Evolutionary conservation across 2,797 vertebrate genomes (phyloP).

Genomic region (Parauchenoglanis punctatus): DNA sequence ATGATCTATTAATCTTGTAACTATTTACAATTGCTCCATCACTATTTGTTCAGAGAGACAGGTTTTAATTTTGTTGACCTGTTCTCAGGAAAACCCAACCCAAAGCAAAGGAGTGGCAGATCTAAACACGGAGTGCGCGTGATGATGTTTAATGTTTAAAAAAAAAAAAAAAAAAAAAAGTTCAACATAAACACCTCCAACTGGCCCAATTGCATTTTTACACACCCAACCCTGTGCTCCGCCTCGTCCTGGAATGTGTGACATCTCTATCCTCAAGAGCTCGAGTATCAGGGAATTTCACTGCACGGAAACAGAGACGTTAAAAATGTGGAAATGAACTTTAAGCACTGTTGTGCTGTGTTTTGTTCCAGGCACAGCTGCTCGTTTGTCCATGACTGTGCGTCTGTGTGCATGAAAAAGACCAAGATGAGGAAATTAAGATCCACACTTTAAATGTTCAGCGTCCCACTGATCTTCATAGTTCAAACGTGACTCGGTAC

Average conservation of each 20-base stretch:
- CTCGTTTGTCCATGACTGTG: neutral
- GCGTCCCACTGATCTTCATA: neutral
- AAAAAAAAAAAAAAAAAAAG: neutral
- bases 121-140: conserved; percentile 23
- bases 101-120: neutral
- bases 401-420: neutral
- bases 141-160: conserved; percentile 12
- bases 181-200: conserved; percentile 51
- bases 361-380: neutral
- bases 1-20: neutral
- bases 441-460: neutral
- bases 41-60: conserved; percentile 19
- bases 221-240: conserved; percentile 49
- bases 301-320: neutral
- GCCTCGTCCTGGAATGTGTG: conserved; percentile 54
- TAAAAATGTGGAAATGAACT: neutral
- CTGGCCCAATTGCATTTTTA: conserved; percentile 66
- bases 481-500: neutral
- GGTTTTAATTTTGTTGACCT: neutral
- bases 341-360: conserved; percentile 6
- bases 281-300: conserved; percentile 22
- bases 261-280: neutral
- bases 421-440: neutral
- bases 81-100: conserved; percentile 32
- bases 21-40: neutral